Conservation (phyloP, 2,888 invertebrate species). For the Ferdinandea cuprea region DNA sequence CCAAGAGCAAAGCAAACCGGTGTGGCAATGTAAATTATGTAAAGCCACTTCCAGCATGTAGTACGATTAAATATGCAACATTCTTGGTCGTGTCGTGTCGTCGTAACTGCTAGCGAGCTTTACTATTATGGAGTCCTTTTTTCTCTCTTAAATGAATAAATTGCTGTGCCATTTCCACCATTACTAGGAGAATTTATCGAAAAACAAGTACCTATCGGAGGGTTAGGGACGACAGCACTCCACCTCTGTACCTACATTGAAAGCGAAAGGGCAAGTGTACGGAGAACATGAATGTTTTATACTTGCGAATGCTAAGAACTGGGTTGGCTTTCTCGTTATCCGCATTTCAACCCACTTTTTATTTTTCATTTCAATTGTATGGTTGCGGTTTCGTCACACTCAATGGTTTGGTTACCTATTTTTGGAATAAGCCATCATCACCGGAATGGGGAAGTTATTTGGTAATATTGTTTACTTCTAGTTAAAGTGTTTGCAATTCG, state of each 20-base stretch:
- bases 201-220: not conserved
- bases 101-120: not conserved
- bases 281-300: not conserved
- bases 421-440: not conserved
- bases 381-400: not conserved
- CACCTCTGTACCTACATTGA: not conserved
- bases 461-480: slow-evolving; percentile 18
- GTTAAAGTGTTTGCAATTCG: not conserved
- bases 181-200: not conserved
- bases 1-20: slow-evolving; percentile 6
- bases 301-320: slow-evolving; percentile 4
- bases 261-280: slow-evolving; percentile 32
- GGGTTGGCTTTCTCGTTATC: slow-evolving; percentile 11
- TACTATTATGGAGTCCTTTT: slow-evolving; percentile 4
- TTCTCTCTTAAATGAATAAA: not conserved
- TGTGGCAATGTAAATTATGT: slow-evolving; percentile 7
- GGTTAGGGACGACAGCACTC: not conserved
- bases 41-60: not conserved
- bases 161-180: not conserved
- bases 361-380: not conserved
- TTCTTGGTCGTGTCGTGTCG: too few species aligned
- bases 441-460: not conserved
- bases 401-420: not conserved
- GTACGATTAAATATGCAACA: not conserved
- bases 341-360: slow-evolving; percentile 14